Evolutionary conservation across 2,888 invertebrate genomes (phyloP).

Genomic region (Andrena dorsata): DNA sequence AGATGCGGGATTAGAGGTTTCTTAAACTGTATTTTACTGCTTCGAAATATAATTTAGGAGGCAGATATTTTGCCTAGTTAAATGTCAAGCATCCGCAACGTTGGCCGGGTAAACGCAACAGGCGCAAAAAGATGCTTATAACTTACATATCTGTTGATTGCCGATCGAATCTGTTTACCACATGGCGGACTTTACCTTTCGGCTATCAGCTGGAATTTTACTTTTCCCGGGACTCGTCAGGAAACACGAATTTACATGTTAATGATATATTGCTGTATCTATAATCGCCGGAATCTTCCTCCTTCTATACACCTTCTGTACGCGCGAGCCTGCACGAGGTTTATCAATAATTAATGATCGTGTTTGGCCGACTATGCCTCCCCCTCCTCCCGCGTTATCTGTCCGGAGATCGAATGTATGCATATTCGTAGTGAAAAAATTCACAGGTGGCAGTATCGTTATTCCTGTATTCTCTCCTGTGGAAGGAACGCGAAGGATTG

Average conservation of each 20-base stretch:
- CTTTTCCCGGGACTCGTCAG: not conserved
- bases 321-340: not conserved
- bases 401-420: not conserved
- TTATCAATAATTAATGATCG: conserved; percentile 8
- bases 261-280: not conserved
- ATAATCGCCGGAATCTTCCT: not conserved
- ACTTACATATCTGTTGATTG: not conserved
- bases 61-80: conserved; percentile 5
- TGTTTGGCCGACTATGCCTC: not conserved
- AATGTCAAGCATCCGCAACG: not conserved
- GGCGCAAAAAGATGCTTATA: not conserved
- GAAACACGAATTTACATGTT: not conserved
- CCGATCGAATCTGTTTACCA: not conserved
- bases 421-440: not conserved
- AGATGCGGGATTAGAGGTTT: not conserved
- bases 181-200: not conserved
- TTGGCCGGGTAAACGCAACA: not conserved
- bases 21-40: not conserved
- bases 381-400: not conserved
- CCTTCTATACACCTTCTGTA: not conserved
- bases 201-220: conserved; percentile 2
- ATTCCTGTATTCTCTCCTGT: no score
- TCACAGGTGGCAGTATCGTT: not conserved
- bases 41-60: not conserved
- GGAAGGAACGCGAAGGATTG: no score